Evolutionary conservation across 2,797 vertebrate genomes (phyloP), one percentile per base, ranked within the genome.

Genomic region (Takifugu ocellatus): DNA sequence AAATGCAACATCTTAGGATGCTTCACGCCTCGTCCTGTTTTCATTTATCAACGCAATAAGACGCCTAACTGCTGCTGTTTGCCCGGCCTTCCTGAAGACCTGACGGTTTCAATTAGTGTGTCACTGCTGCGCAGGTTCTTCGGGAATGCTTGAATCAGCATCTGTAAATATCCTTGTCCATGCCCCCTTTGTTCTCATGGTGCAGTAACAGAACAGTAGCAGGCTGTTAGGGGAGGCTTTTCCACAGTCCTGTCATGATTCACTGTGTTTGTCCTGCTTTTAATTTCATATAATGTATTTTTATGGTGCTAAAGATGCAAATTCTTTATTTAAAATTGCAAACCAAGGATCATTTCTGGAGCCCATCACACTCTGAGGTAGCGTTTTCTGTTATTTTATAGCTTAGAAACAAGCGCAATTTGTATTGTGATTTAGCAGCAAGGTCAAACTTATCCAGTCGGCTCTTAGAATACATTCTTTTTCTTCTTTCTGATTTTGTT

Each of bases 271-370:
- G 58, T 66, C 44, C 62, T 59, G 51, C 70, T 61, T 43, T 68
- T 45, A 59, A 54, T 78, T 58, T 57, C 47, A 52, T 54, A 42
- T 26, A 42, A 5, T 77, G 26, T 55, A 49, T 17, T 70, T 61
- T 17, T 68, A 45, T 70, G 48, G 57, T 69, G 25, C 54, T 87
- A 63, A 84, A 87, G 72, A 69, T 75, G 36, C 61, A 48, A 83
- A 66, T 87, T 85, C 84, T 83, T 83, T 87, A 74, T 90, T 88
- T 76, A 74, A 87, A 82, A 91, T 90, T 86, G 92, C 92, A 87
- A 86, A 83, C 84, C 87, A 83, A 95, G 93, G 93, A 95, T 86
- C 88, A 90, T 88, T 94, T 92, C 81, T 91, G 93, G 93, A 94
- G 90, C 89, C 89, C 81, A 90, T 72, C 85, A 27, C 88, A 91